Conservation (phyloP, 2,113 vertebrate genomes). For the Hydropotes inermis region DNA sequence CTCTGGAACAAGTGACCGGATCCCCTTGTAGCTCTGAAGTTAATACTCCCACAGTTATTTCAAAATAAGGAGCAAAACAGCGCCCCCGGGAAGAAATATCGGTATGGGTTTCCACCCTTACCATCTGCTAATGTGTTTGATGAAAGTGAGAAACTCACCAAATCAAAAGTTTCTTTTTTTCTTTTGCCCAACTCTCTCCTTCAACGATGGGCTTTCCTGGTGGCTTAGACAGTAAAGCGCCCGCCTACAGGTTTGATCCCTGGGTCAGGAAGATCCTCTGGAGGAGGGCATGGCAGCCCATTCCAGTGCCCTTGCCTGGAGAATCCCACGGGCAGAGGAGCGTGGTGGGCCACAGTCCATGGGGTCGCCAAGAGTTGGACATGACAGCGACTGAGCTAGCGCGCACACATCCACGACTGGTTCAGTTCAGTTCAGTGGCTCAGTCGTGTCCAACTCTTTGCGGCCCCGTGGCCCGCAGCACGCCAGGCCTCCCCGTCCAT, state of each 20-base stretch:
- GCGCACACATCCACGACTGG: background rate
- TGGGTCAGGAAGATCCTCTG: background rate
- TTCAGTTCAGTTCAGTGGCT: background rate
- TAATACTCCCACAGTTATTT: background rate
- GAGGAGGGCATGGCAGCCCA: background rate
- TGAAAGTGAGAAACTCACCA: background rate
- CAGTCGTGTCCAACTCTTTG: background rate
- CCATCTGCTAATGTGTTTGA: accelerated
- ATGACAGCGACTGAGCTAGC: background rate
- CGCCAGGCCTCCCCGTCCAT: background rate
- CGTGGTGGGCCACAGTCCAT: accelerated
- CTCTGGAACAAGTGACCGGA: accelerated
- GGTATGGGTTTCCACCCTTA: accelerated
- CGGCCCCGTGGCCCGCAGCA: accelerated
- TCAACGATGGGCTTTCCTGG: background rate
- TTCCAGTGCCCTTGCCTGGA: background rate
- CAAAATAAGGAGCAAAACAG: background rate
- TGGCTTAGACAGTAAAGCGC: accelerated
- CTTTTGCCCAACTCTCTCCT: background rate
- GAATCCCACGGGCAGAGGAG: background rate
- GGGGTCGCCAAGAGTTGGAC: background rate
- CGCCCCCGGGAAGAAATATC: accelerated
- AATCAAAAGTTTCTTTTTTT: background rate
- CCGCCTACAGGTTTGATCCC: background rate
- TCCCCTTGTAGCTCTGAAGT: background rate